These are phyloP conservation scores for Drosophila kokeensis DNA, from an alignment of 2,888 invertebrate genomes.

Conservation along the genomic window DNA sequence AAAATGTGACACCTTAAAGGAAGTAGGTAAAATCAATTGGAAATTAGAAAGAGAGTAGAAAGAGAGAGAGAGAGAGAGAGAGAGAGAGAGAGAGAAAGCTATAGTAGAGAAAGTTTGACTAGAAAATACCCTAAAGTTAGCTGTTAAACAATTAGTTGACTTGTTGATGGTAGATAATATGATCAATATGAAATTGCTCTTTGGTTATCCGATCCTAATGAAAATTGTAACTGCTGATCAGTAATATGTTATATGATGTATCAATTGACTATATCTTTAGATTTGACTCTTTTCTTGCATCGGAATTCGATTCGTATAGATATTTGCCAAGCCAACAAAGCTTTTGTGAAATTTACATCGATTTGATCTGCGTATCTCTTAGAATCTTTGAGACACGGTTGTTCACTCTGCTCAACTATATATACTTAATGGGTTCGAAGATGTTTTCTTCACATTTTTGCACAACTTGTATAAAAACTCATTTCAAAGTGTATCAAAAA, in stretches of 20 bases:
- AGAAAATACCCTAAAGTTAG: not conserved
- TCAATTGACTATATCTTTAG: not conserved
- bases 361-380: no score
- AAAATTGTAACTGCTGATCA: not conserved
- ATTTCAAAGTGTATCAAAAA: not conserved
- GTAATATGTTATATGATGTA: not conserved
- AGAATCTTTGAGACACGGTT: not conserved
- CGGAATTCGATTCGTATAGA: not conserved
- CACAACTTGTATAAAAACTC: not conserved
- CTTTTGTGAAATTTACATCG: not conserved
- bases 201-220: rapidly evolving
- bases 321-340: not conserved
- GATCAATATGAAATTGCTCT: not conserved
- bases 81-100: not conserved
- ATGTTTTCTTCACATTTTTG: not conserved
- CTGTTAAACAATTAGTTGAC: not conserved
- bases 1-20: constrained; percentile 16
- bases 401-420: not conserved
- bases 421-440: not conserved
- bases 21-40: not conserved
- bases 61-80: not conserved
- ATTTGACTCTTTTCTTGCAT: not conserved
- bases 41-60: not conserved
- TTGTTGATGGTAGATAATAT: not conserved
- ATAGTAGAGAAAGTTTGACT: not conserved